Percentiles rank a stretch among this genome's conserved stretches.
Evolutionary conservation across 2,113 vertebrate species (phyloP).

Genomic region (Chlorocebus sabaeus): DNA sequence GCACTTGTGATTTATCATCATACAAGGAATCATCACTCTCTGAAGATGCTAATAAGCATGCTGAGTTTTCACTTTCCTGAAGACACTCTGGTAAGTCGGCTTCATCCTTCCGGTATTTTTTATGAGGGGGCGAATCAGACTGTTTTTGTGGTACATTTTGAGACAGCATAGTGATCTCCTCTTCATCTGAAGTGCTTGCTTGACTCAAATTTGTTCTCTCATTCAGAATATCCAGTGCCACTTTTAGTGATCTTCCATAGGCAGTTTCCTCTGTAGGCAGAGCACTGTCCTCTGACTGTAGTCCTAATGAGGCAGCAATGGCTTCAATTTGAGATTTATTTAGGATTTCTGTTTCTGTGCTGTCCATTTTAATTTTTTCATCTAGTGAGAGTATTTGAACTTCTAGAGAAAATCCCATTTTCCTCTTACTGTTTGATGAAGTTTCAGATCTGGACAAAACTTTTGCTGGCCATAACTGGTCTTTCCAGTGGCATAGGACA

Average conservation of each 20-base stretch:
- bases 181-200: constrained; percentile 42
- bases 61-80: constrained; percentile 4
- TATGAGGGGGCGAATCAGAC: constrained; percentile 34
- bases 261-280: constrained; percentile 26
- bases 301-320: constrained; percentile 45
- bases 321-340: constrained; percentile 60
- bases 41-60: neutral
- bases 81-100: neutral
- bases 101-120: constrained; percentile 33
- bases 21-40: constrained; percentile 31
- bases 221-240: constrained; percentile 64
- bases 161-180: neutral
- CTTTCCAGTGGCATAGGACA: constrained; percentile 70
- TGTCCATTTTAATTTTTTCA: constrained; percentile 63
- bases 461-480: constrained; percentile 71
- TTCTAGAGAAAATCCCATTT: constrained; percentile 51
- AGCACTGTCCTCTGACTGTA: constrained; percentile 25
- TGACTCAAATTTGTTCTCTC: constrained; percentile 19
- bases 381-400: constrained; percentile 71
- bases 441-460: constrained; percentile 57
- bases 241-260: constrained; percentile 68
- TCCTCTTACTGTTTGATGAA: constrained; percentile 39
- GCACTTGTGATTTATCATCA: constrained; percentile 38
- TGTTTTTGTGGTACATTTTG: neutral
- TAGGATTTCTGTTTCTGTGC: constrained; percentile 59